A percentile compares a stretch with the other conserved stretches of the same genome.
These are phyloP conservation scores for Norana najaformis DNA, from an alignment of 2,888 invertebrate genomes.

Conservation along the genomic window DNA sequence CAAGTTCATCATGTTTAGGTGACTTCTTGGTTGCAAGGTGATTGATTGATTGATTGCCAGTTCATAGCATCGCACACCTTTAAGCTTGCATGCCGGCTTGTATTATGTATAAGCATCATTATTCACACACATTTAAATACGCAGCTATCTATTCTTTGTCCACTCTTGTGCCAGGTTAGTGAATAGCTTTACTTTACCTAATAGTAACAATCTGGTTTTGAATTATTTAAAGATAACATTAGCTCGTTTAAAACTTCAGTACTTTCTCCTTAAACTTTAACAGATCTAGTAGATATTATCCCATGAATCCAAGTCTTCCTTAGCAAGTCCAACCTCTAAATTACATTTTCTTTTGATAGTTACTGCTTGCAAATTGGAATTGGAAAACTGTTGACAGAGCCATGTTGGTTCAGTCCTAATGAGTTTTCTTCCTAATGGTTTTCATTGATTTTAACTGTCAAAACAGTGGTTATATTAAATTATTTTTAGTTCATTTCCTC, in stretches of 20 bases:
- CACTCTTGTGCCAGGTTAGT: not conserved
- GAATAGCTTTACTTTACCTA: not conserved
- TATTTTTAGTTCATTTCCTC: not conserved
- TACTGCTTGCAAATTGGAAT: not conserved
- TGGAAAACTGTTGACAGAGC: not conserved
- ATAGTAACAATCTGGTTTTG: too few relatives aligned
- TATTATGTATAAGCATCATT: not conserved
- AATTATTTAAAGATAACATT: not conserved
- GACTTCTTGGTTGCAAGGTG: not conserved
- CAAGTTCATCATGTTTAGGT: not conserved
- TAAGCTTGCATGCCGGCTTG: not conserved
- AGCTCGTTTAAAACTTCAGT: not conserved
- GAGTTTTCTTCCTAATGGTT: not conserved
- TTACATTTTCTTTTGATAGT: not conserved
- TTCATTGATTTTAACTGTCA: not conserved
- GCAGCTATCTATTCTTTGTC: not conserved
- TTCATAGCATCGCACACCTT: not conserved
- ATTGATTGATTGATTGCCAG: conserved; percentile 13
- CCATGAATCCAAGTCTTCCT: not conserved
- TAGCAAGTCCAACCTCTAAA: not conserved
- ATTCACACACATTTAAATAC: not conserved
- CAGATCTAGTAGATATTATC: not conserved
- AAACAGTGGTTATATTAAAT: not conserved
- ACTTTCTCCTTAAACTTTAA: too few relatives aligned
- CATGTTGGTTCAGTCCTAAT: not conserved